A percentile compares a stretch with the other conserved stretches of the same genome.
These are phyloP conservation scores for Linnaemya vulpina DNA, from an alignment of 2,888 invertebrate genomes.

Conservation along the genomic window DNA sequence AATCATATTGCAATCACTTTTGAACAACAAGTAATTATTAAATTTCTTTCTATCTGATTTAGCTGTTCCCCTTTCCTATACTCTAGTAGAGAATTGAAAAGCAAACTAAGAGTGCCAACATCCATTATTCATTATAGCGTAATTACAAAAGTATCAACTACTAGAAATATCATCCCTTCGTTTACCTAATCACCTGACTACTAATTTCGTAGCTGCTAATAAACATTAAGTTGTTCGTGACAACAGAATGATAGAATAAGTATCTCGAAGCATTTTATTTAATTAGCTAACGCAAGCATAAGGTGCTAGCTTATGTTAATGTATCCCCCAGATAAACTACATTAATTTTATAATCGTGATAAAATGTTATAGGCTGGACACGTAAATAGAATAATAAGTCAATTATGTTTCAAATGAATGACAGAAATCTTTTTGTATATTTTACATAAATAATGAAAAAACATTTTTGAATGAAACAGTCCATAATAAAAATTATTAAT, in stretches of 20 bases:
- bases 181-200: not conserved
- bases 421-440: not conserved
- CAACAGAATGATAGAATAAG: conserved; percentile 17
- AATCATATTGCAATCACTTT: too few species aligned
- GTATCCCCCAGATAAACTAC: conserved; percentile 14
- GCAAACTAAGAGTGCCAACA: too few species aligned
- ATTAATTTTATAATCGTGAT: conserved; percentile 31
- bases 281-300: conserved; percentile 32
- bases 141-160: not conserved
- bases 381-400: not conserved
- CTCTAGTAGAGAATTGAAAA: too few species aligned
- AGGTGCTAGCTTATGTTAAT: conserved; percentile 39
- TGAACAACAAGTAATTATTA: too few species aligned
- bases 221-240: conserved; percentile 42
- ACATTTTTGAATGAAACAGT: not conserved
- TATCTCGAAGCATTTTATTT: not conserved
- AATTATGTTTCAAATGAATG: not conserved
- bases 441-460: not conserved
- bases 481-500: too few species aligned
- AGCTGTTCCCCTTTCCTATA: too few species aligned
- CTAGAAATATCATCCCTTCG: not conserved
- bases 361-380: conserved; percentile 33
- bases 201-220: not conserved
- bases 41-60: too few species aligned
- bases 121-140: not conserved